phyloP scores from a whole-genome alignment of 2,797 vertebrate species.

The Onychomys arenicola region DNA sequence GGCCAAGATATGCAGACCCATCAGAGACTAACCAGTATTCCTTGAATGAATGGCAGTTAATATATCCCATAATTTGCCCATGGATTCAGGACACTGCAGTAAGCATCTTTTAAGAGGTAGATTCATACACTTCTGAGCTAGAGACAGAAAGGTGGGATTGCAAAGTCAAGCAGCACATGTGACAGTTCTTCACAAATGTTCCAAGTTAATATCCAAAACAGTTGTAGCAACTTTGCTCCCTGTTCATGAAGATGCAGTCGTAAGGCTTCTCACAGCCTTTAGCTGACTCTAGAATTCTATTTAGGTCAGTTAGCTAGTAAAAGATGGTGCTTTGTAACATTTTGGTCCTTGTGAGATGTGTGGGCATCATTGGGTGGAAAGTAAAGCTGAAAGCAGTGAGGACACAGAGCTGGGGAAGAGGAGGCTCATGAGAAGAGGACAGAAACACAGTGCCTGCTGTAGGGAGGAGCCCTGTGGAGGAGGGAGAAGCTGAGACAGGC shows the following conservation, averaged over 20 bases:
- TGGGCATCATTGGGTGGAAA: not conserved
- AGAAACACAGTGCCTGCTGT: not conserved
- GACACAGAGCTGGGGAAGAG: not conserved
- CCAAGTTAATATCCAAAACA: not conserved
- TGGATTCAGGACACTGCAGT: not conserved
- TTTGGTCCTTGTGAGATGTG: not conserved
- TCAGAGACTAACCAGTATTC: not conserved
- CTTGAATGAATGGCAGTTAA: not conserved
- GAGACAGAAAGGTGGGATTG: not conserved
- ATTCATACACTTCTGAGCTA: not conserved
- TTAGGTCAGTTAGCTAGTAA: not conserved
- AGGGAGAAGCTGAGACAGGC: accelerated
- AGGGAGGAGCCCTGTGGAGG: too few relatives aligned
- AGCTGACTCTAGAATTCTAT: not conserved
- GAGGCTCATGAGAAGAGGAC: not conserved
- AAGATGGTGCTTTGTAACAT: not conserved
- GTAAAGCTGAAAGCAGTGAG: not conserved
- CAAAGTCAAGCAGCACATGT: not conserved
- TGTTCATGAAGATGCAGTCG: not conserved
- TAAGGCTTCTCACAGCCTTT: not conserved
- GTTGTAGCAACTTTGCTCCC: not conserved
- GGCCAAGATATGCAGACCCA: not conserved
- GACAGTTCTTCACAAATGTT: not conserved
- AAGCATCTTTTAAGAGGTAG: not conserved
- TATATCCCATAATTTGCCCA: not conserved